These are phyloP conservation scores for Callopanchax toddi DNA, from an alignment of 2,113 vertebrate genomes.

Conservation along the genomic window DNA sequence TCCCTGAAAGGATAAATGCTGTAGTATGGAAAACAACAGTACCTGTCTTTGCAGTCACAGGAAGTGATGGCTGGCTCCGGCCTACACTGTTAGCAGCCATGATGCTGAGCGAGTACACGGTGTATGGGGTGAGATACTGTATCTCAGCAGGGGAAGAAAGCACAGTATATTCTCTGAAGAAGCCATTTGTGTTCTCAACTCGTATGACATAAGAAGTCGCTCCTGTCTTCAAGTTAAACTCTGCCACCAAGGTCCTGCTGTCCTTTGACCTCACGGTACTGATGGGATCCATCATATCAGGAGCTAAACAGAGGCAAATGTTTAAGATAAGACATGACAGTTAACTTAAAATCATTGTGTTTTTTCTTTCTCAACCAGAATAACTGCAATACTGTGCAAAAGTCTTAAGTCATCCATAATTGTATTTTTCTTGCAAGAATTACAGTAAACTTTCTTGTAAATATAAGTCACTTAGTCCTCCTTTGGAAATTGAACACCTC, in stretches of 20 bases:
- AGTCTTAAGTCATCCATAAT: too few relatives aligned
- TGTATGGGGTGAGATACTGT: slow-evolving; percentile 81
- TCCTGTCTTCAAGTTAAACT: slow-evolving; percentile 78
- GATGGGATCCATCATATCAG: slow-evolving; percentile 78
- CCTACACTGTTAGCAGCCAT: slow-evolving; percentile 83
- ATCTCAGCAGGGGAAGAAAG: slow-evolving; percentile 84
- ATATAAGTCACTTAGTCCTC: too few relatives aligned
- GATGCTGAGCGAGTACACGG: slow-evolving; percentile 85
- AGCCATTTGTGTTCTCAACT: slow-evolving; percentile 71
- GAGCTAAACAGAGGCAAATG: slow-evolving; percentile 74
- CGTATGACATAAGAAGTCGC: slow-evolving; percentile 85
- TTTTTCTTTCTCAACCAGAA: too few relatives aligned
- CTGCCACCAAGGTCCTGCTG: slow-evolving; percentile 87
- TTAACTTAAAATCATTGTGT: too few relatives aligned
- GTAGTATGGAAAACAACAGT: slow-evolving; percentile 3
- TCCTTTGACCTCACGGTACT: slow-evolving; percentile 85
- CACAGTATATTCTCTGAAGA: slow-evolving; percentile 79
- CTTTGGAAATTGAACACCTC: too few relatives aligned
- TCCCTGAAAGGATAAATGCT: neutral
- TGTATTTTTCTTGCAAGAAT: too few relatives aligned
- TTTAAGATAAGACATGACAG: too few relatives aligned
- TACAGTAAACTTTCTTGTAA: too few relatives aligned
- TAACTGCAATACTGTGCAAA: too few relatives aligned
- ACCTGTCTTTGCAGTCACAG: slow-evolving; percentile 89
- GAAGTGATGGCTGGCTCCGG: slow-evolving; percentile 84